Conservation (phyloP, 2,113 vertebrate species). For the Aplodontia rufa region DNA sequence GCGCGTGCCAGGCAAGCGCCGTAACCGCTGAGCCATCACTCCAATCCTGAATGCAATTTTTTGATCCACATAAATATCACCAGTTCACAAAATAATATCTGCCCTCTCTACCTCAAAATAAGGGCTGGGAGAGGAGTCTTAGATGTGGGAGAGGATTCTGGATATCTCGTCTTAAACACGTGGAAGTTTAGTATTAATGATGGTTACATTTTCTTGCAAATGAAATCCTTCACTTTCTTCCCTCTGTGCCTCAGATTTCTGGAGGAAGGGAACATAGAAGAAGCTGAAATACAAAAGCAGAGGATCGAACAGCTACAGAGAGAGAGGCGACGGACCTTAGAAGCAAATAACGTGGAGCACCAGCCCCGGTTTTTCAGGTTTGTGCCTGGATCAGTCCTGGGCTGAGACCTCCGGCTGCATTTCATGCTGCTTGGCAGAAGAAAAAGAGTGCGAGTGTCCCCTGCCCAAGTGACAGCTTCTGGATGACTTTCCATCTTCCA, state of each 20-base stretch:
- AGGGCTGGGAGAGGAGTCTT: background rate
- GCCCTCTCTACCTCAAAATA: background rate
- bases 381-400: rapidly evolving
- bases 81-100: background rate
- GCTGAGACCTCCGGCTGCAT: rapidly evolving
- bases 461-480: background rate
- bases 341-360: conserved; percentile 90
- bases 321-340: conserved; percentile 90
- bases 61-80: background rate
- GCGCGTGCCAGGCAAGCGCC: too few species aligned
- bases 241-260: conserved; percentile 87
- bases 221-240: background rate
- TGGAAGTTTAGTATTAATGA: background rate
- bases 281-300: conserved; percentile 94
- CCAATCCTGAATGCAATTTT: background rate
- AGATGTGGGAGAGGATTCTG: background rate
- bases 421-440: background rate
- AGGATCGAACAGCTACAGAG: conserved; percentile 96
- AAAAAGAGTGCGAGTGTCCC: too few species aligned
- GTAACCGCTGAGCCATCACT: too few species aligned
- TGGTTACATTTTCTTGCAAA: background rate
- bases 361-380: conserved; percentile 97
- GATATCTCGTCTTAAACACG: rapidly evolving
- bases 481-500: background rate
- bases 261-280: conserved; percentile 94